These are phyloP conservation scores for Lycocerus yunnanus DNA, from an alignment of 2,888 invertebrate genomes.

Conservation along the genomic window DNA sequence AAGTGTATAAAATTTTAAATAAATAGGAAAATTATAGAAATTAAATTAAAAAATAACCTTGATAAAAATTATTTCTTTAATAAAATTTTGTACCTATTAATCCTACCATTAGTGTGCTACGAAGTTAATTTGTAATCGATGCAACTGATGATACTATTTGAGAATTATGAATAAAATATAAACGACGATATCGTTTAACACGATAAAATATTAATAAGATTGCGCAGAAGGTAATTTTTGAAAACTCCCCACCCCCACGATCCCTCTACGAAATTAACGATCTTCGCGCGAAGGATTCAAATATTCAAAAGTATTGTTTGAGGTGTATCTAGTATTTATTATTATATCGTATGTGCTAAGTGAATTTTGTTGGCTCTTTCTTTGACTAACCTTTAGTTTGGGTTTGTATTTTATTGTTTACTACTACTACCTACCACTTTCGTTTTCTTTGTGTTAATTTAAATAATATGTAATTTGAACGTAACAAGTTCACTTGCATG, in stretches of 20 bases:
- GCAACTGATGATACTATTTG: not conserved
- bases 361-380: not conserved
- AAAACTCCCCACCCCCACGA: not conserved
- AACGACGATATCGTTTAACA: not conserved
- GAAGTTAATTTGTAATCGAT: not conserved
- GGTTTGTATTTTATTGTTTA: not conserved
- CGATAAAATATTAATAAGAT: not conserved
- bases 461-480: not conserved
- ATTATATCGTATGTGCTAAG: not conserved
- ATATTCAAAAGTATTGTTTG: not conserved
- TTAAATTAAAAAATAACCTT: not conserved
- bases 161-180: not conserved
- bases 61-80: not conserved
- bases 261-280: not conserved
- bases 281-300: not conserved
- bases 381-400: not conserved
- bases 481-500: not conserved
- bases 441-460: not conserved
- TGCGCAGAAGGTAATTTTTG: not conserved
- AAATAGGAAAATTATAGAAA: not conserved
- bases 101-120: not conserved
- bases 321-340: not conserved
- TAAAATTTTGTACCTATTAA: not conserved
- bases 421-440: not conserved
- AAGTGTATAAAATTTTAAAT: too few species aligned